Base-by-base conservation (phyloP, 2,888 invertebrate species). In the Troilus luridus region DNA sequence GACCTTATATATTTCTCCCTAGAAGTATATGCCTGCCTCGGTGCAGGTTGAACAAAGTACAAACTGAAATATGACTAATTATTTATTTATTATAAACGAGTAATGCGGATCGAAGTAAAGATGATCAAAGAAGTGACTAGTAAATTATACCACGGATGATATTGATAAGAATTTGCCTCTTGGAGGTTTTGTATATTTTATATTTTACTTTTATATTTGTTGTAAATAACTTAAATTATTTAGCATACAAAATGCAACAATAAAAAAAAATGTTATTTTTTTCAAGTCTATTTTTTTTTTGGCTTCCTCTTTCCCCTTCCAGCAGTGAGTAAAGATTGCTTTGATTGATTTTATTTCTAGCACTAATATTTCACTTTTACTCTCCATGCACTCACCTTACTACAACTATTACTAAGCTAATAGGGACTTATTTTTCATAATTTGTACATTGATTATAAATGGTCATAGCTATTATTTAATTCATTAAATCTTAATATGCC, bases 161-260 rank as follows among this genome's bases (percentile, higher is more conserved):
- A 88, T 54, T 41, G 54, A 89, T 89, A 89, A 89, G 85, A 58
- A 85, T 85, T 85, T 88, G 54, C 89, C 89, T 89, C 89, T 54
- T 67, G 60, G 89, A 89, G 89, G 89, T 54, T 54, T 64, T 89
- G 89, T 89, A 89, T 58, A 85, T 64, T 89, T 64, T 89, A 89
- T 89, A 64, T 89, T 89, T 64, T 89, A 67, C 62, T 88, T 88
- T 88, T 88, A 88, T 88, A 60, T 27, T 88, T 60, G 59, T 88
- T 89, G 89, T 89, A 89, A 64, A 89, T 89, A 89, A 27, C 21
- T 89, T 89, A 89, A 89, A 89, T 89, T 89, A 89, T 89, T 89
- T 41, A 89, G 89, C 54, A 64, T 89, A 67, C 67, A 64, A 64
- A 77, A 64, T 89, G 60, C 89, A 89, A 89, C 62, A 89, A 89